These are phyloP conservation scores for Patella vulgata DNA, from an alignment of 1,140 invertebrate species.

Conservation along the genomic window DNA sequence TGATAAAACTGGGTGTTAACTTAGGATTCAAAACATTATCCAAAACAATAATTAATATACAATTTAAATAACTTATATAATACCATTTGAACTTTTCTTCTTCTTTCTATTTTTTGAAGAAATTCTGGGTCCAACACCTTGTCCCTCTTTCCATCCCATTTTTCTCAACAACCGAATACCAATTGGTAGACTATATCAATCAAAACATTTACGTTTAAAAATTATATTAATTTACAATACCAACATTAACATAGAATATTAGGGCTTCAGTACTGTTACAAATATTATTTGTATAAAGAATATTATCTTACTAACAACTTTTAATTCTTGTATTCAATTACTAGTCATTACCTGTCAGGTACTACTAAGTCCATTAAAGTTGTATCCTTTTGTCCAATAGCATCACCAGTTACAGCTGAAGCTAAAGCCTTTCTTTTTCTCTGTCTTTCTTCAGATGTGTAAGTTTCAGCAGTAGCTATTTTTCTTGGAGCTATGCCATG, in stretches of 20 bases:
- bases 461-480: conserved; percentile 81
- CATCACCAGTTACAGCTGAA: conserved; percentile 19
- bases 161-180: conserved; percentile 88
- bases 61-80: too few species aligned
- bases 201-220: not conserved
- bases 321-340: too few species aligned
- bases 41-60: too few species aligned
- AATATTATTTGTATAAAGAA: too few species aligned
- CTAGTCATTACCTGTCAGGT: conserved; percentile 76
- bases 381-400: conserved; percentile 67
- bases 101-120: conserved; percentile 74
- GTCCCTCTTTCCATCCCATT: conserved; percentile 83
- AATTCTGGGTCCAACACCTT: conserved; percentile 82
- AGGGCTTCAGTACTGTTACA: too few species aligned
- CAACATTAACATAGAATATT: too few species aligned
- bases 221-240: too few species aligned
- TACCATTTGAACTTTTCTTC: too few species aligned
- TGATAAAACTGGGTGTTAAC: too few species aligned
- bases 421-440: conserved; percentile 42
- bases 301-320: too few species aligned
- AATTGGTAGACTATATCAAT: conserved; percentile 79
- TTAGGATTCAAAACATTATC: too few species aligned
- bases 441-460: conserved; percentile 60
- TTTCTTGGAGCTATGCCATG: conserved; percentile 94
- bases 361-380: conserved; percentile 83